Base-by-base conservation (phyloP, 2,113 vertebrate species). In the Xyrauchen texanus region DNA sequence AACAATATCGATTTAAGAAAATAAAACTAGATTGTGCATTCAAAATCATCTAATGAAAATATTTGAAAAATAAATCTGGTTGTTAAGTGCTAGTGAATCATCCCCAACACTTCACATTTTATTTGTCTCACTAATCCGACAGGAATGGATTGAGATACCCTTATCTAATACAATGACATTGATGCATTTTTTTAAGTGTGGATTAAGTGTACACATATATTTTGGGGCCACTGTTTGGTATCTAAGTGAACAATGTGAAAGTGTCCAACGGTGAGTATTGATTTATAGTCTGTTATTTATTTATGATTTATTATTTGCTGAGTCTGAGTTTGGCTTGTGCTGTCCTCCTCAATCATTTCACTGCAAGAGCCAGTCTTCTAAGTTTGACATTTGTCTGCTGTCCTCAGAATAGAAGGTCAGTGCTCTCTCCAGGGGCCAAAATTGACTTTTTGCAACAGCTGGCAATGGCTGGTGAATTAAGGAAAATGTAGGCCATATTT, bases 351-450 rank as follows among this genome's bases (percentile, higher is more conserved):
- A 34, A 34, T 34, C 21, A 63, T 8, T 8, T 16, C 60, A n/a
- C 55, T 61, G 44, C n/a, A 73, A 73, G 69, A 65, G 57, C 52
- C 52, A 73, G 69, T 45, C 51, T 80, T 78, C 71, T 78, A 49
- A 68, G 15, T 34, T 63, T 81, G 78, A 78, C 82, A 73, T 85
- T 80, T 81, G 76, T 13, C 68, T 81, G 62, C 34, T 66, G 51
- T 63, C 45, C 63, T 66, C 60, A 16, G 47, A 34, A 45, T 53
- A 76, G 78, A 76, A 72, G 66, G 45, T 16, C 75, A 70, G 8
- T 62, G 8, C 45, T 77, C 71, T 72, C 55, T 62, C 11, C 15
- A 4, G 21, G 21, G 21, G 1, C 21, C 21, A 34, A 34, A 34
- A 34, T 34, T 34, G 3, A 34, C 21, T 34, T 34, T 34, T 34